Percentiles rank a stretch among this genome's conserved stretches.
Evolutionary conservation across 2,888 invertebrate species (phyloP).

Genomic region (Doris montereyensis): DNA sequence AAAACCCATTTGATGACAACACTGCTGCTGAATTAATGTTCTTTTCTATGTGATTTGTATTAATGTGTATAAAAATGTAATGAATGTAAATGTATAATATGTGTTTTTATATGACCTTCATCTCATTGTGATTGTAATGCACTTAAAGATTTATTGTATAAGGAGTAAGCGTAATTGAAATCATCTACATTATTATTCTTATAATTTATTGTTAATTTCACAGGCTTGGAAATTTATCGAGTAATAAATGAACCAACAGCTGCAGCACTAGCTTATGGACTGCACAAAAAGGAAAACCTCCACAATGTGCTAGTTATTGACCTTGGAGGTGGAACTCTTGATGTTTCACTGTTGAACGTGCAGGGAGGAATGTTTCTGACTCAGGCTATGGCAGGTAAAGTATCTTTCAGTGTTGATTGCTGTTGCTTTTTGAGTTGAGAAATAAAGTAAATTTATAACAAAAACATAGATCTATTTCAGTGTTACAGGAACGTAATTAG

Average conservation of each 20-base stretch:
- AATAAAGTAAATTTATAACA: too few species aligned
- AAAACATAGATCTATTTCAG: too few species aligned
- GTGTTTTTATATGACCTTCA: too few species aligned
- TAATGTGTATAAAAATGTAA: too few species aligned
- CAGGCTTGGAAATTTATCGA: conserved; percentile 73
- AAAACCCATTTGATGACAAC: too few species aligned
- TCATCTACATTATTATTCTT: not conserved
- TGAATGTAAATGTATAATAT: too few species aligned
- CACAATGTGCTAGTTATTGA: conserved; percentile 75
- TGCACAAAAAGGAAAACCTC: conserved; percentile 74
- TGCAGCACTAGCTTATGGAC: conserved; percentile 75
- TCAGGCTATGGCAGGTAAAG: conserved; percentile 74
- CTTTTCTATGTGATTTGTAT: too few species aligned
- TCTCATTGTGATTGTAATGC: too few species aligned
- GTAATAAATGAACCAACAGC: conserved; percentile 76
- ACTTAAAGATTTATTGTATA: not conserved
- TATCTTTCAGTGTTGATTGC: too few species aligned
- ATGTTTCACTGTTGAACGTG: conserved; percentile 74
- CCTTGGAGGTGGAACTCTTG: conserved; percentile 73
- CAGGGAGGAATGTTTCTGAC: conserved; percentile 76
- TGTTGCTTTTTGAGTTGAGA: too few species aligned
- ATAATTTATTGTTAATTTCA: conserved; percentile 27
- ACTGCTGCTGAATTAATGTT: too few species aligned
- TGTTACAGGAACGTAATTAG: too few species aligned
- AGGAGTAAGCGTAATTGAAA: not conserved